Conservation (phyloP, 92 coral and sea anemone species). For the Zoanthus sansibaricus region DNA sequence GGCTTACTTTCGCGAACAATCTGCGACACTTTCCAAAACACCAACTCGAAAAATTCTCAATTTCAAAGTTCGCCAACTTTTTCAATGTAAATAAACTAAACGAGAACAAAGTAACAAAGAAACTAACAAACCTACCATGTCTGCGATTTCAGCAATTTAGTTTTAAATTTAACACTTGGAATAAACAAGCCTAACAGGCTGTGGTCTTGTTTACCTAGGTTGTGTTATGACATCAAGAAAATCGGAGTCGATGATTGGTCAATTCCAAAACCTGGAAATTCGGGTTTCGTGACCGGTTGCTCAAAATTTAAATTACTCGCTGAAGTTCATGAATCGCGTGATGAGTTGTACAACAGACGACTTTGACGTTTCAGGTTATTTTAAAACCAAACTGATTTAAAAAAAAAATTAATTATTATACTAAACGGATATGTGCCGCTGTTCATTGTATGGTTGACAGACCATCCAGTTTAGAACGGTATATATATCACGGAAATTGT, state of each 20-base stretch:
- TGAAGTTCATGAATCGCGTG: too few species aligned
- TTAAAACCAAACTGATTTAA: too few species aligned
- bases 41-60: background rate
- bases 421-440: too few species aligned
- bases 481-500: too few species aligned
- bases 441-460: too few species aligned
- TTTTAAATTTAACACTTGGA: background rate
- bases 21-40: background rate
- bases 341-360: too few species aligned
- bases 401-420: too few species aligned
- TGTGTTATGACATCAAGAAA: conserved; percentile 14
- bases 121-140: background rate
- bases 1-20: too few species aligned
- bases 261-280: conserved; percentile 12
- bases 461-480: too few species aligned
- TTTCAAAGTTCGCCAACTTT: too few species aligned
- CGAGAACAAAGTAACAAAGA: background rate
- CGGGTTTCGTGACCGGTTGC: conserved; percentile 5
- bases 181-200: conserved; percentile 40
- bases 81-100: background rate
- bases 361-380: too few species aligned
- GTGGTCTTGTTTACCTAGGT: background rate
- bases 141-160: background rate
- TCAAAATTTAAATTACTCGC: background rate
- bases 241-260: conserved; percentile 29